These are phyloP conservation scores for Caenorhabditis brenneri DNA, from an alignment of 1,140 invertebrate species.

Conservation along the genomic window DNA sequence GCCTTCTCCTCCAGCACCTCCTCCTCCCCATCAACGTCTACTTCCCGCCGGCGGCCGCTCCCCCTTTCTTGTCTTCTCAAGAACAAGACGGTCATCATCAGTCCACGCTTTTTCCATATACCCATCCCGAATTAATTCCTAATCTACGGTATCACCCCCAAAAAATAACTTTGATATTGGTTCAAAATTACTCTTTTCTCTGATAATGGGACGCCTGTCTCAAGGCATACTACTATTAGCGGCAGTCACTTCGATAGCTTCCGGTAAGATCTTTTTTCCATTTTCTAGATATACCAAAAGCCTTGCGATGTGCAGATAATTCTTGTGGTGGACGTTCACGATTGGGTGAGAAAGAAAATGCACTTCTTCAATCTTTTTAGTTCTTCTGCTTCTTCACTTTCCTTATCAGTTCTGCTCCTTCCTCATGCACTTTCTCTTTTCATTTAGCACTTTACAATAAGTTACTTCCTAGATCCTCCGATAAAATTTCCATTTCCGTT, in stretches of 20 bases:
- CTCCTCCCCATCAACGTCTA: slow-evolving; percentile 19
- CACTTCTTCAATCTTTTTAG: not conserved
- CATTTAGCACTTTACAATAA: not conserved
- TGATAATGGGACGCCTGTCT: slow-evolving; percentile 35
- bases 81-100: slow-evolving; percentile 35
- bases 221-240: slow-evolving; percentile 31
- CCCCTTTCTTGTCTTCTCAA: slow-evolving; percentile 1
- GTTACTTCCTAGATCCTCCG: too few relatives aligned
- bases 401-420: not conserved
- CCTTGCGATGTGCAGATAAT: slow-evolving; percentile 24
- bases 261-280: slow-evolving; percentile 21
- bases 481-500: slow-evolving; percentile 1
- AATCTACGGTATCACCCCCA: not conserved
- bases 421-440: not conserved
- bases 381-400: not conserved
- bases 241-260: not conserved
- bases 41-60: not conserved
- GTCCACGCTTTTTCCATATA: slow-evolving; percentile 37
- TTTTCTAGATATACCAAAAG: slow-evolving; percentile 26
- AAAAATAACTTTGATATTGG: not conserved
- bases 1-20: not conserved
- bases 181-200: not conserved
- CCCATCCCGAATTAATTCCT: not conserved
- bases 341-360: slow-evolving; percentile 10
- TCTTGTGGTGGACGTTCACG: slow-evolving; percentile 41